Evolutionary conservation across 2,888 invertebrate species (phyloP), one percentile per base, ranked within the genome.

Genomic region (Apantesis nais): DNA sequence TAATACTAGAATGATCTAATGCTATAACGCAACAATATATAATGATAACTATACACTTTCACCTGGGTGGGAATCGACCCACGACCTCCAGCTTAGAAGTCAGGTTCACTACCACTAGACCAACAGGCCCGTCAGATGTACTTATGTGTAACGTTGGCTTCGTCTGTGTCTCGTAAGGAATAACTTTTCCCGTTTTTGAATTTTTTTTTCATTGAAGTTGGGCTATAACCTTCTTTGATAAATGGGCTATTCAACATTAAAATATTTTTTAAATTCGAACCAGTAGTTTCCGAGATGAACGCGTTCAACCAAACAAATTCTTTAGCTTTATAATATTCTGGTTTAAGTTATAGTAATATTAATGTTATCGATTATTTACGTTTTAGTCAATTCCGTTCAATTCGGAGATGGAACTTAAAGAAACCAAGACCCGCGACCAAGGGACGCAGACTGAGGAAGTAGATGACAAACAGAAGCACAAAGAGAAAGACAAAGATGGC

Each of bases 301-400:
- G 22, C 48, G 7, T 22, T 22, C 34, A 2, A 34, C 34, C 22
- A 48, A 48, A 22, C 16, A 22, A 39, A 11, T 5, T 22, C 48
- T 48, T 22, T 22, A 22, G 2, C 8, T 44, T 48, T 22, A 48
- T 22, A 48, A 48, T 48, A 22, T 48, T 19, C 22, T 22, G 48
- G 22, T 48, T 48, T 48, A 19, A 0, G 48, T 34, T 34, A 34
- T 34, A 34, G 22, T 48, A 19, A 39, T 8, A 48, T 19, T 48
- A 48, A 48, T 22, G 25, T 29, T n/a, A 16, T 39, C 34, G 11
- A 9, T 29, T 31, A 2, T 41, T n/a, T 58, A 19, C n/a, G 2
- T 67, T 84, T 2, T 83, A 93, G 92, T 88, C 92, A 0, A 89
- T 89, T 2, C 89, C 88, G 73, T 80, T 82, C 25, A 92, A 91